phyloP scores from a whole-genome alignment of 1,140 invertebrate genomes.

The Brachionus rotundiformis region DNA sequence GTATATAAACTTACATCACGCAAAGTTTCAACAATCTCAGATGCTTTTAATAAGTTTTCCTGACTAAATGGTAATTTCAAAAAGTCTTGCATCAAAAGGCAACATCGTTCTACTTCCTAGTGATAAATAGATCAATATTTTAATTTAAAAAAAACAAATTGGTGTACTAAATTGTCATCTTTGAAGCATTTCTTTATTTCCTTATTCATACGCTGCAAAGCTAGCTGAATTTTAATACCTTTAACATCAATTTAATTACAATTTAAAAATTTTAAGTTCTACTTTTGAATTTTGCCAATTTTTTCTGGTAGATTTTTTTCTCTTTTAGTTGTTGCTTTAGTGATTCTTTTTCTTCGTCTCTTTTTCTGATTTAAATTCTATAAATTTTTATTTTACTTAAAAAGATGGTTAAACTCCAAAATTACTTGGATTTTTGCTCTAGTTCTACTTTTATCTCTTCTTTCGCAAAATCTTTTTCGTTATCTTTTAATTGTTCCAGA shows the following conservation, averaged over 20 bases:
- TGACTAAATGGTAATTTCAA: conserved; percentile 30
- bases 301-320: conserved; percentile 39
- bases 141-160: not conserved
- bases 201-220: conserved; percentile 9
- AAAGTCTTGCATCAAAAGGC: conserved; percentile 31
- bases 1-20: not conserved
- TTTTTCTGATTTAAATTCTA: conserved; percentile 16
- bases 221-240: conserved; percentile 42
- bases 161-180: conserved; percentile 13
- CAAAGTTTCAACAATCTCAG: conserved; percentile 42
- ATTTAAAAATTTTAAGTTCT: not conserved
- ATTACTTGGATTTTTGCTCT: not conserved
- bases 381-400: not conserved
- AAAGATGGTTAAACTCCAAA: not conserved
- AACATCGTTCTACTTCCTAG: conserved; percentile 3
- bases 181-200: conserved; percentile 28
- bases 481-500: no score
- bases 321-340: conserved; percentile 52
- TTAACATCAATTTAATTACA: not conserved
- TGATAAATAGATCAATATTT: not conserved
- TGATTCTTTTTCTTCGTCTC: not conserved
- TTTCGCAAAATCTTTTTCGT: not conserved
- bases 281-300: conserved; percentile 45
- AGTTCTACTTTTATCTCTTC: not conserved
- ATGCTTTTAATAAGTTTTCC: not conserved